Evolutionary conservation across 1,140 invertebrate genomes (phyloP), one percentile per base, ranked within the genome.

Genomic region (Schlechtendalia chinensis): DNA sequence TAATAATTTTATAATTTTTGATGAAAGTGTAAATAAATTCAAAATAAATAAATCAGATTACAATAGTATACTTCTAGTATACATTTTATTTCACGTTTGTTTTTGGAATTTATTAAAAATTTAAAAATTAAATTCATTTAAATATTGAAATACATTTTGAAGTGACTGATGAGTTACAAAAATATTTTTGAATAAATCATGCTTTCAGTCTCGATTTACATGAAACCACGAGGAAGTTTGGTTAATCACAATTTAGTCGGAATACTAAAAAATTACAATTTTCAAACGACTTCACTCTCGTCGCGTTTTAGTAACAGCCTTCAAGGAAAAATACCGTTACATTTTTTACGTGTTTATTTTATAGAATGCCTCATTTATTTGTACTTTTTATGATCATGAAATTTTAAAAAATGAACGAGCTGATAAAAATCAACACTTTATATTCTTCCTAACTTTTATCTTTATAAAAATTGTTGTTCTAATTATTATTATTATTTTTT

Each of bases 291-390:
- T 67, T 67, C 14, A 8, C 65, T 14, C 32, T 47, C 6, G 11
- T 67, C 39, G 45, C 65, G 39, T 67, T 45, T 45, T 12, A 17
- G 14, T 24, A 47, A 67, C 65, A 47, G 12, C n/a, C n/a, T 67
- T 67, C 0, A 1, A 14, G n/a, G 32, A 24, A 67, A 24, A 67
- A 67, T 14, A 45, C n/a, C 11, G 39, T 67, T 67, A 65, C n/a
- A 47, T 22, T 29, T 67, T 47, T 47, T 67, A 67, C 39, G 32
- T 67, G 32, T 14, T 24, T 8, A 47, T 67, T 67, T 67, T 67
- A 45, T 67, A 24, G 11, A 67, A 45, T 47, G 39, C 29, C 45
- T 67, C 65, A 22, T 67, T 67, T 8, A 67, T 47, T 8, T 6
- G 4, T 11, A 32, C 0, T 22, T 45, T 67, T 65, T 67, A 22